Percentiles rank a stretch among this genome's conserved stretches.
phyloP scores from a whole-genome alignment of 2,888 invertebrate genomes.

The Sinodicranocentrus sp. region DNA sequence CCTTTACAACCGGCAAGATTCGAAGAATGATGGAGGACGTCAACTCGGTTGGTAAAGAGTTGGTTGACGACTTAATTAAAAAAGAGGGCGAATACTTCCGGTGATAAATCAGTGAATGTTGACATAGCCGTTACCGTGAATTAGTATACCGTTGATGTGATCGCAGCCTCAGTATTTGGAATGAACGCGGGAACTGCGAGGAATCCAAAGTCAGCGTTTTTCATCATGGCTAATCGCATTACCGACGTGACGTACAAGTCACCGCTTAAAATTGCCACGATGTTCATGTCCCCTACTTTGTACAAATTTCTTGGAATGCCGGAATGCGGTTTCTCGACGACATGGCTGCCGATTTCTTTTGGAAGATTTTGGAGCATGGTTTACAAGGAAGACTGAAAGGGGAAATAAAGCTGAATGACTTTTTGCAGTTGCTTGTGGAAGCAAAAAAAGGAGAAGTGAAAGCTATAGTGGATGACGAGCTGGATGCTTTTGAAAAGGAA shows the following conservation, averaged over 20 bases:
- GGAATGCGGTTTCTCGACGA: not conserved
- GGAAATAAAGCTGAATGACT: slow-evolving; percentile 55
- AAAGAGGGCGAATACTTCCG: not conserved
- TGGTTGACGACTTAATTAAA: slow-evolving; percentile 7
- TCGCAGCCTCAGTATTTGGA: slow-evolving; percentile 79
- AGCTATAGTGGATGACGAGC: slow-evolving; percentile 43
- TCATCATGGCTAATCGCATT: slow-evolving; percentile 67
- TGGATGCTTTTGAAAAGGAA: slow-evolving; percentile 68
- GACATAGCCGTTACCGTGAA: slow-evolving; percentile 7
- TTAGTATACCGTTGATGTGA: slow-evolving; percentile 75
- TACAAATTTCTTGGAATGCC: too few species aligned
- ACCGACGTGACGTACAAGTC: too few species aligned
- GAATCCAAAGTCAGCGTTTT: slow-evolving; percentile 78
- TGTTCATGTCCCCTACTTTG: too few species aligned
- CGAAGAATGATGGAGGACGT: slow-evolving; percentile 46
- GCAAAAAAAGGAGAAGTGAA: slow-evolving; percentile 54
- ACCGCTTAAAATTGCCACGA: too few species aligned
- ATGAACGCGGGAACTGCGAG: slow-evolving; percentile 78
- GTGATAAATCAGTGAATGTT: slow-evolving; percentile 24
- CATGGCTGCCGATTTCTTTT: slow-evolving; percentile 12
- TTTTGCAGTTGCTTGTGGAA: slow-evolving; percentile 67
- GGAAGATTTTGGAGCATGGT: slow-evolving; percentile 20
- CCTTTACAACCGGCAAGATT: slow-evolving; percentile 63
- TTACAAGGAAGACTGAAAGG: slow-evolving; percentile 47
- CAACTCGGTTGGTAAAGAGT: slow-evolving; percentile 29